These are phyloP conservation scores for Ephydatia muelleri DNA, from an alignment of 37 sponge, comb jelly and placozoan species.

Conservation along the genomic window DNA sequence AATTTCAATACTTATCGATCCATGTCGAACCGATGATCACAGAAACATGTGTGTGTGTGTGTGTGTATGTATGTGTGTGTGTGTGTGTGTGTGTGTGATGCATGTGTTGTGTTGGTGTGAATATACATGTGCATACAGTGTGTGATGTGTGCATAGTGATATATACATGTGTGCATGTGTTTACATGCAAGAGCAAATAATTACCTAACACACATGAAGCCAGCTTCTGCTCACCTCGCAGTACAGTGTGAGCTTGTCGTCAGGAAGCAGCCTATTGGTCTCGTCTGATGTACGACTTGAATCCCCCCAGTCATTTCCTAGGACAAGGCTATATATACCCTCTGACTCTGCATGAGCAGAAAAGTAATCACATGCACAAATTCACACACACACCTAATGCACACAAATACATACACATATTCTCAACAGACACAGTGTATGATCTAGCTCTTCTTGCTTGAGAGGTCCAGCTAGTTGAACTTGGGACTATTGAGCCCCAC, in stretches of 20 bases:
- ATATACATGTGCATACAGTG: background rate
- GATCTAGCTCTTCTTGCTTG: background rate
- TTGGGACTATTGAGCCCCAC: background rate
- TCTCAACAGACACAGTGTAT: background rate
- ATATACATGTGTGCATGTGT: conserved; percentile 12
- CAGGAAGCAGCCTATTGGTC: no score
- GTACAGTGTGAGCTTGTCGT: no score
- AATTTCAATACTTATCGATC: no score
- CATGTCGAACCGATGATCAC: no score
- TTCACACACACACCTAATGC: background rate
- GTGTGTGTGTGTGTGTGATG: conserved; percentile 38
- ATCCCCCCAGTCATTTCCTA: background rate
- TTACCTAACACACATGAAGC: background rate
- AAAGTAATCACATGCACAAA: background rate
- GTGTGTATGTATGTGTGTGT: conserved; percentile 42
- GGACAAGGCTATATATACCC: no score
- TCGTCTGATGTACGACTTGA: background rate
- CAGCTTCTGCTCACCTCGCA: no score
- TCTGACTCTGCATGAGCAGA: background rate
- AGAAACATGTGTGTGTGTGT: conserved; percentile 40
- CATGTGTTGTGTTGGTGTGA: background rate
- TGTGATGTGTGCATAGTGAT: background rate
- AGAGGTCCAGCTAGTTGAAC: background rate
- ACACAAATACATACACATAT: background rate
- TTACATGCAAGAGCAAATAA: background rate